Conservation (phyloP, 2,113 vertebrate species). For the Phalacrocorax brasilianus region DNA sequence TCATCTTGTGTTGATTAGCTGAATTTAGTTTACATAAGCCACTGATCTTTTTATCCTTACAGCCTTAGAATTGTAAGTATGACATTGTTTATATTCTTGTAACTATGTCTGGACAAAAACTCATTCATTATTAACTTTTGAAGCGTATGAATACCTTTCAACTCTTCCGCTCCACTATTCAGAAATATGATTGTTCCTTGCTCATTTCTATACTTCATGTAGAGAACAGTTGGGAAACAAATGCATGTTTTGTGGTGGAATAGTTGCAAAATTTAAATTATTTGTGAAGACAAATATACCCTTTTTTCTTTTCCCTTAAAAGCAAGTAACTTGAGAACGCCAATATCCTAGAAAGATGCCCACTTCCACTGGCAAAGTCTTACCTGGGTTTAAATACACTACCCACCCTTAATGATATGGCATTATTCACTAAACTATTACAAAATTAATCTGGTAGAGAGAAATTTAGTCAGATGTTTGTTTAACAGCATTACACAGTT, state of each 20-base stretch:
- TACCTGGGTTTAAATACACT: neutral
- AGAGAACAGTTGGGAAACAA: neutral
- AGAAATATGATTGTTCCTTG: neutral
- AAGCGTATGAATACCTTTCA: neutral
- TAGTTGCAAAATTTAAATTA: neutral
- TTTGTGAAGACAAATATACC: neutral
- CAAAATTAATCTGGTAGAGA: neutral
- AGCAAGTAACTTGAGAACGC: neutral
- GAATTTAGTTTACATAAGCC: neutral
- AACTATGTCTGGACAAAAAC: neutral
- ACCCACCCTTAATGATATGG: neutral
- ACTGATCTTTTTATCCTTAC: neutral
- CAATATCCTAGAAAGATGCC: neutral
- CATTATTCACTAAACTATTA: neutral
- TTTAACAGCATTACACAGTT: neutral
- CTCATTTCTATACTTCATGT: neutral
- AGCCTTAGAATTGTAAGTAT: neutral
- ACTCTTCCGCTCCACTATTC: neutral
- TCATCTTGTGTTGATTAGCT: neutral
- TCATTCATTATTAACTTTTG: neutral
- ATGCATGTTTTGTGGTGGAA: neutral
- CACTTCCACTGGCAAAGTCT: neutral
- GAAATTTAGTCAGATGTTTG: neutral
- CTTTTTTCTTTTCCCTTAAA: neutral
- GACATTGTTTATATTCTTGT: neutral